Evolutionary conservation across 2,888 invertebrate genomes (phyloP), one percentile per base, ranked within the genome.

Genomic region (Dinocampus coccinellae): DNA sequence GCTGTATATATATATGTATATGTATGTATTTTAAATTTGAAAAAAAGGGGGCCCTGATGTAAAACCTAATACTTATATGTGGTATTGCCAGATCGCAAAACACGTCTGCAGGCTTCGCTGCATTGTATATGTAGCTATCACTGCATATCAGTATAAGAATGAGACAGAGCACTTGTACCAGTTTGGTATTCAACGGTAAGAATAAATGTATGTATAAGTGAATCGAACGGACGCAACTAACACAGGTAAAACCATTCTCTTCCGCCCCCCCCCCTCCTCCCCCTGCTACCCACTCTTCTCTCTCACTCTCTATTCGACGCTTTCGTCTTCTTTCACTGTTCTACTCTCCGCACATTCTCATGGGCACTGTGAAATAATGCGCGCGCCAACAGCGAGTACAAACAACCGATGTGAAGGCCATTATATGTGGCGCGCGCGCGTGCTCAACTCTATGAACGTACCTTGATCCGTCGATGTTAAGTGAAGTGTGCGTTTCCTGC

Each of bases 391-490:
- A 7, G 36, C 39, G 61, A 36, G 29, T 29, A 29, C 29, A 29
- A 29, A 29, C 29, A 29, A 7, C 39, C 47, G 22, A 42, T 29
- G 10, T 52, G 66, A 67, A 67, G 62, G 63, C 71, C 67, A 67
- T 61, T 24, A 65, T 36, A 57, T 47, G 26, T 16, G 61, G 47
- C 22, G 34, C 24, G 53, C 52, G 42, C 36, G 22, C 53, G 55
- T 55, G 33, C 66, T 58, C 62, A 53, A 66, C 60, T 47, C 16
- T 1, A 62, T 69, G 67, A 60, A 77, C 80, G 81, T 84, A 84
- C 84, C 84, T 84, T 81, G 81, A 83, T 82, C 82, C 81, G 80
- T 78, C 78, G 79, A 68, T 79, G 81, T 76, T 79, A 81, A 83
- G 80, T 81, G 77, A 80, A 80, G 78, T 78, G 79, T 79, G 77